Base-by-base conservation (phyloP, 2,113 vertebrate species). In the Xiphophorus maculatus region DNA sequence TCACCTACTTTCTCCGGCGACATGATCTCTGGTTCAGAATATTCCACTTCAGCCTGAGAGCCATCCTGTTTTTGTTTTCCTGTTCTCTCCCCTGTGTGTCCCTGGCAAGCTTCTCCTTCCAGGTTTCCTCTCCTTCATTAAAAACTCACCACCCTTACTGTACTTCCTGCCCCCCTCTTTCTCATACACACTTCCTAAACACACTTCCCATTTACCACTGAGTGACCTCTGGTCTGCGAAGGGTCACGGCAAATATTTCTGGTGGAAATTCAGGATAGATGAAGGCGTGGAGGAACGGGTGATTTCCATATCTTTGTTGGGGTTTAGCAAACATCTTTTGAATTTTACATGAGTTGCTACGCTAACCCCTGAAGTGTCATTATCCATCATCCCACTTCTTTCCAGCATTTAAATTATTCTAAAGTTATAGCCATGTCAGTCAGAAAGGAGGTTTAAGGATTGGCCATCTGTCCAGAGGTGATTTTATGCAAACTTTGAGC, bases 61-160 rank as follows among this genome's bases (percentile, higher is more conserved):
- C 58, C 89, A 88, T 93, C 91, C 93, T 93, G 93, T 93, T 90
- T 89, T 93, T 93, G 90, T 92, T 91, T 89, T 83, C 71, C 69
- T 79, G 74, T 51, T 84, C 87, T 88, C 84, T 79, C 74, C 75
- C 84, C 73, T 81, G 68, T 72, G 78, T 73, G 74, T 89, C 73
- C 71, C 86, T 79, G 85, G 74, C 72, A 88, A 83, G 85, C 75
- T 71, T 85, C 85, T 88, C 75, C 79, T 71, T 85, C 73, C 71
- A 89, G 84, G 81, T 85, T 91, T 91, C 87, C 90, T 91, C 77
- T 85, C 84, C 77, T 68, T 80, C 80, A 80, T 81, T 65, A 79
- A 78, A 86, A 76, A 72, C 62, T 66, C 73, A 66, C 68, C 60
- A 37, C 48, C 79, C 74, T n/a, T 44, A 70, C 76, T 75, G 73